Conservation (phyloP, 2,113 vertebrate genomes). For the Phycodurus eques region DNA sequence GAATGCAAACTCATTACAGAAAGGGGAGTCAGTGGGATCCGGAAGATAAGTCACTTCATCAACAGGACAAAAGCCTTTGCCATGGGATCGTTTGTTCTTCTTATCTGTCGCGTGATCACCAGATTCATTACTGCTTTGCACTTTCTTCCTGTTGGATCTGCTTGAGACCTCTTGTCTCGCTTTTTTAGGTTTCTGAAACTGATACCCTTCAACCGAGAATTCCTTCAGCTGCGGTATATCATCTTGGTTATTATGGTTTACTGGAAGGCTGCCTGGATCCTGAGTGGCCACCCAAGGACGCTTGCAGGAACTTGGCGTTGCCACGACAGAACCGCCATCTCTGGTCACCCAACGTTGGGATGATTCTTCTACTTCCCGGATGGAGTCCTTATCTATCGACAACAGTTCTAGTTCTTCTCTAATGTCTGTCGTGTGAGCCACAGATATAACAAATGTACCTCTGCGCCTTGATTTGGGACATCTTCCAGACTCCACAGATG, state of each 20-base stretch:
- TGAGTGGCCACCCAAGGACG: slow-evolving; percentile 15
- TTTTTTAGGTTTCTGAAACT: slow-evolving; percentile 45
- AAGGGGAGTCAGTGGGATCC: not conserved
- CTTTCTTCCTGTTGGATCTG: slow-evolving; percentile 32
- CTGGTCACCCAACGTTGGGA: not conserved
- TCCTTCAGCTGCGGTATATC: slow-evolving; percentile 1
- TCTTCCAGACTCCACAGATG: not conserved
- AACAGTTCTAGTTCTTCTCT: not conserved
- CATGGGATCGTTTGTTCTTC: not conserved
- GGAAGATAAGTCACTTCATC: not conserved
- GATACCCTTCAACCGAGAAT: not conserved
- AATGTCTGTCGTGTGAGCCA: not conserved
- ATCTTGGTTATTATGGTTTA: not conserved
- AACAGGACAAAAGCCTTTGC: not conserved
- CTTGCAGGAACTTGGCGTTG: slow-evolving; percentile 17
- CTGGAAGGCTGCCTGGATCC: slow-evolving; percentile 5
- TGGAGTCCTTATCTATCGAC: not conserved
- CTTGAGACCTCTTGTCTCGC: slow-evolving; percentile 16
- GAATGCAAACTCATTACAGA: not conserved
- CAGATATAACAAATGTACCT: slow-evolving; percentile 50
- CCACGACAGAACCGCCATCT: not conserved
- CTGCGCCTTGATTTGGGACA: slow-evolving; percentile 37
- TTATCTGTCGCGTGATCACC: slow-evolving; percentile 5
- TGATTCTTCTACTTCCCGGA: not conserved
- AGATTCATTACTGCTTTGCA: not conserved